Percentiles rank a stretch among this genome's conserved stretches.
Evolutionary conservation across 2,113 vertebrate species (phyloP).

Genomic region (Cololabis saira): DNA sequence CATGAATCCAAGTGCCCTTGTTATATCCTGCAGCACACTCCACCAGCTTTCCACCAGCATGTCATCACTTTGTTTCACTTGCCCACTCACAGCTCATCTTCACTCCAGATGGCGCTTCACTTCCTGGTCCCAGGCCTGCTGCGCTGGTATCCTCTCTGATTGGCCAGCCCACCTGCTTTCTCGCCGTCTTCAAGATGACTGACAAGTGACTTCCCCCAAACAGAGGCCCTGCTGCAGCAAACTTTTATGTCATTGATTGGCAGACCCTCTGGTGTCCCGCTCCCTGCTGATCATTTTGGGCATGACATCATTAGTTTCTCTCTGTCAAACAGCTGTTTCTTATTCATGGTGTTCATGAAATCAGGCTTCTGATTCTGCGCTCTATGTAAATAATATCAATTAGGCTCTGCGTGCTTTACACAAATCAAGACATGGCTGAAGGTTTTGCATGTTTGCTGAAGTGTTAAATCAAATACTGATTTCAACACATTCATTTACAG

Average conservation of each 20-base stretch:
- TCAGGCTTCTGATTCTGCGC: constrained; percentile 37
- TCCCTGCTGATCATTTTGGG: constrained; percentile 66
- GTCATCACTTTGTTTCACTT: constrained; percentile 68
- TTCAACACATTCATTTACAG: constrained; percentile 20
- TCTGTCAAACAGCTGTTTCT: constrained; percentile 70
- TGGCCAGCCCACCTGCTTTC: constrained; percentile 73
- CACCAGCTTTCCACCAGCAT: constrained; percentile 62
- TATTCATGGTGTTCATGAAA: constrained; percentile 52
- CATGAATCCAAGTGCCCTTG: constrained; percentile 69
- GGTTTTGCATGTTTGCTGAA: constrained; percentile 18
- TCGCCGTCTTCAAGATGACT: constrained; percentile 65
- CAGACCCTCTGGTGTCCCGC: constrained; percentile 54
- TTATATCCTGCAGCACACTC: constrained; percentile 60
- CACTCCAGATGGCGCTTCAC: constrained; percentile 80
- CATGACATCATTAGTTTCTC: constrained; percentile 78
- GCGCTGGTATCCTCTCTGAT: constrained; percentile 76
- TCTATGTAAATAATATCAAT: constrained; percentile 59
- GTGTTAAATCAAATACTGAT: constrained; percentile 34
- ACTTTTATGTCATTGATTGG: constrained; percentile 68
- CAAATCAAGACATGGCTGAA: constrained; percentile 29
- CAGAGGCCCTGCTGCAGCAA: constrained; percentile 62
- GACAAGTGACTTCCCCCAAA: constrained; percentile 78
- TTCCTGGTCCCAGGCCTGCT: constrained; percentile 79
- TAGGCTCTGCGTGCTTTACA: constrained; percentile 24
- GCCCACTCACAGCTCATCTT: constrained; percentile 67